phyloP scores from a whole-genome alignment of 2,888 invertebrate species.

The Leucophenga montana region DNA sequence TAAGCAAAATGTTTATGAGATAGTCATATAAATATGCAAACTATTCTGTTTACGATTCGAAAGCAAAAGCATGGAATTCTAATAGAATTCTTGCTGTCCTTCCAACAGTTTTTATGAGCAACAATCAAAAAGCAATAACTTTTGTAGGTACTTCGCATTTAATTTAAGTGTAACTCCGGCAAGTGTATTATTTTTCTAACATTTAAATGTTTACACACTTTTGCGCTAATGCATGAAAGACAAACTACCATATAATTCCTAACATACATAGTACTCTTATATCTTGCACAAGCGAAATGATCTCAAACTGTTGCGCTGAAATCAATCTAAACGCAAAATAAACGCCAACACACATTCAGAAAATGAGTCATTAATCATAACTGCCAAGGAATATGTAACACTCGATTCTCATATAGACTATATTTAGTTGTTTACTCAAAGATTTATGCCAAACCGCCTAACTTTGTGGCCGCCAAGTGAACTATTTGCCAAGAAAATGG shows the following conservation, averaged over 20 bases:
- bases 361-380: conserved; percentile 21
- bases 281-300: background rate
- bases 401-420: background rate
- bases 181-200: too few relatives aligned
- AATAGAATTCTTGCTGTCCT: too few relatives aligned
- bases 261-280: too few relatives aligned
- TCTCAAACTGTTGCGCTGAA: conserved; percentile 16
- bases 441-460: conserved; percentile 1
- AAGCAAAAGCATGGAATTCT: too few relatives aligned
- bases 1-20: too few relatives aligned
- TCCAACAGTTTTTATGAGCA: background rate
- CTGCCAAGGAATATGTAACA: background rate
- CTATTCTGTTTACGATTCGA: too few relatives aligned
- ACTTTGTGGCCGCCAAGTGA: background rate
- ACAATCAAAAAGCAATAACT: conserved; percentile 12
- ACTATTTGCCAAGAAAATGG: conserved; percentile 3
- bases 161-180: background rate
- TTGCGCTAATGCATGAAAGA: too few relatives aligned
- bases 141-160: background rate
- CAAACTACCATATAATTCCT: too few relatives aligned
- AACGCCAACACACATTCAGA: background rate
- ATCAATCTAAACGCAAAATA: conserved; percentile 13
- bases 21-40: background rate
- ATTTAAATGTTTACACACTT: too few relatives aligned
- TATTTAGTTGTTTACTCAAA: background rate